Conservation (phyloP, 2,888 invertebrate species). For the Polyommatus iphigenia region DNA sequence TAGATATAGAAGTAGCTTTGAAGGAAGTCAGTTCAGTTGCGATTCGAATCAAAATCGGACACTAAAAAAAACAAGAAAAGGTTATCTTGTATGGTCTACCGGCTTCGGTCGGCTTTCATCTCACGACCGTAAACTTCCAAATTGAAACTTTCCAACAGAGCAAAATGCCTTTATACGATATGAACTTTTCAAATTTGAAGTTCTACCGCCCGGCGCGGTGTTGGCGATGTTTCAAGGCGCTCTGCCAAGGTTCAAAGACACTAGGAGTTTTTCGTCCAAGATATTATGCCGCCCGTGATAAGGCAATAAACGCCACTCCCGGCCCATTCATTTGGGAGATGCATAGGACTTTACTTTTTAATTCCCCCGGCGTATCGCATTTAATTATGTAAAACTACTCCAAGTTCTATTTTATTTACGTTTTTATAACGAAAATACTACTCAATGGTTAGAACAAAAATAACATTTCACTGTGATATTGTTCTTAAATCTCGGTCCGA, state of each 20-base stretch:
- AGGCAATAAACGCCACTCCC: conserved; percentile 73
- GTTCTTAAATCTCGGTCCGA: neutral
- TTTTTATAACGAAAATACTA: neutral
- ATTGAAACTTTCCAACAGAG: conserved; percentile 37
- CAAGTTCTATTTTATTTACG: neutral
- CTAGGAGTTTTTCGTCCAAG: conserved; percentile 64
- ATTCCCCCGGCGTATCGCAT: conserved; percentile 54
- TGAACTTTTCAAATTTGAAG: conserved; percentile 47
- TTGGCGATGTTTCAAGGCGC: conserved; percentile 71
- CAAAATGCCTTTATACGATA: conserved; percentile 41
- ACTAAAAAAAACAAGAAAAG: neutral
- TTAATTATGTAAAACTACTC: conserved; percentile 55
- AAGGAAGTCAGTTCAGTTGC: neutral
- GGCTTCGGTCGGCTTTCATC: conserved; percentile 25
- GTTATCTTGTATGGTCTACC: neutral
- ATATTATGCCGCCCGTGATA: conserved; percentile 70
- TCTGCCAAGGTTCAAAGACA: conserved; percentile 77
- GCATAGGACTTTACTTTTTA: conserved; percentile 61
- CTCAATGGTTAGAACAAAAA: neutral
- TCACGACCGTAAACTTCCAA: conserved; percentile 34
- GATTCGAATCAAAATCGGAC: too few relatives aligned
- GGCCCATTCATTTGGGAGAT: conserved; percentile 68
- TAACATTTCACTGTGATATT: neutral
- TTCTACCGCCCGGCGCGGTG: conserved; percentile 56
- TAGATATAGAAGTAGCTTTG: neutral